A percentile compares a stretch with the other conserved stretches of the same genome.
Evolutionary conservation across 2,113 vertebrate species (phyloP).

Genomic region (Geothlypis trichas): DNA sequence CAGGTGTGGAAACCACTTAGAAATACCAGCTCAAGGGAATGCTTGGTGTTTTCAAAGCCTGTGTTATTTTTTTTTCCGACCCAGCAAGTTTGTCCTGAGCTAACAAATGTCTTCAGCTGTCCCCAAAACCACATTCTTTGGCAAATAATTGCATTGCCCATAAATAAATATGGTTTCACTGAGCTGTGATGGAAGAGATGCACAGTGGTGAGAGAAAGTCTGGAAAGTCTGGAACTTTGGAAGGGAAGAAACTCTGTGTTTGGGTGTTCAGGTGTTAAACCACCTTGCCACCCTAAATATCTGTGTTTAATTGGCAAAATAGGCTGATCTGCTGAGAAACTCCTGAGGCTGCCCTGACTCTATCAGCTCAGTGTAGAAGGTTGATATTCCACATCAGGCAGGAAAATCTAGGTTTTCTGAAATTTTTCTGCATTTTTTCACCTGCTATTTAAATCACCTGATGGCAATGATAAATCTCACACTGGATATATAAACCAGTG

Average conservation of each 20-base stretch:
- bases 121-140: not conserved
- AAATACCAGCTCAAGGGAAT: not conserved
- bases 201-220: not conserved
- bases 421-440: not conserved
- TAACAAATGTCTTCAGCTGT: conserved; percentile 8
- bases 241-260: not conserved
- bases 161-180: not conserved
- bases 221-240: not conserved
- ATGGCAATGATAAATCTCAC: not conserved
- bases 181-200: not conserved
- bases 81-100: not conserved
- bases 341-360: not conserved
- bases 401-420: not conserved
- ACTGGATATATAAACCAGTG: not conserved
- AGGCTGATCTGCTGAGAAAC: not conserved
- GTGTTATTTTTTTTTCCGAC: not conserved
- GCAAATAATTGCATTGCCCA: not conserved
- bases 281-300: not conserved
- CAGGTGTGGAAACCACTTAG: not conserved
- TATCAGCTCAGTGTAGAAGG: not conserved
- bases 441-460: not conserved
- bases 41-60: not conserved
- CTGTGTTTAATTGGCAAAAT: not conserved
- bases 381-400: not conserved
- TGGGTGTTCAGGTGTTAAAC: not conserved